Evolutionary conservation across 2,797 vertebrate genomes (phyloP), one percentile per base, ranked within the genome.

Genomic region (Anisognathus igniventris): DNA sequence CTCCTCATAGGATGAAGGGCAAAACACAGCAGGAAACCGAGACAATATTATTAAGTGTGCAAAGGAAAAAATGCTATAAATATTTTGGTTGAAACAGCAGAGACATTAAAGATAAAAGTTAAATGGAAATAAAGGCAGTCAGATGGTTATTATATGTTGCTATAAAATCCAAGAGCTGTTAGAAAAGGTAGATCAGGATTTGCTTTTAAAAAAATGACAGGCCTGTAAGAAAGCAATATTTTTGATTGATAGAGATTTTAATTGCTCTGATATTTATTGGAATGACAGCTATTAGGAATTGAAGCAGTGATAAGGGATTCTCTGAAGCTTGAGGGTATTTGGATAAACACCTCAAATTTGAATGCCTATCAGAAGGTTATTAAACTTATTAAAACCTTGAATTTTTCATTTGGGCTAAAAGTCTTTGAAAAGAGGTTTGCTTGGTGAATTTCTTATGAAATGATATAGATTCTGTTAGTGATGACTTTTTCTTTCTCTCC

Each of bases 51-150:
- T 77, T 78, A 88, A 95, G 42, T 92, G 54, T 91, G 91, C 75
- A 95, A 91, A 87, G 88, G 45, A 61, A 91, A 93, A 96, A 95
- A 95, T 80, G 93, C 92, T 95, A 97, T 97, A 97, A 97, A 97
- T 98, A 97, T 97, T 98, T 97, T 96, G 88, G 93, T 98, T 97
- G 96, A 97, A 98, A 97, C 94, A 95, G 97, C 93, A 93, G 93
- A 97, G 97, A 97, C 89, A 93, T 97, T 98, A 93, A 93, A 98
- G 96, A 97, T 97, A 97, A 97, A 97, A 98, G 97, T 97, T 97
- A 97, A 97, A 97, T 97, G 97, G 96, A 96, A 97, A 97, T 97
- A 97, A 97, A 98, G 96, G 96, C 97, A 97, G 96, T 98, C 97
- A 97, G 95, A 97, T 97, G 97, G 96, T 97, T 98, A 97, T 98